Conservation (phyloP, 2,113 vertebrate species). For the Vimba vimba region DNA sequence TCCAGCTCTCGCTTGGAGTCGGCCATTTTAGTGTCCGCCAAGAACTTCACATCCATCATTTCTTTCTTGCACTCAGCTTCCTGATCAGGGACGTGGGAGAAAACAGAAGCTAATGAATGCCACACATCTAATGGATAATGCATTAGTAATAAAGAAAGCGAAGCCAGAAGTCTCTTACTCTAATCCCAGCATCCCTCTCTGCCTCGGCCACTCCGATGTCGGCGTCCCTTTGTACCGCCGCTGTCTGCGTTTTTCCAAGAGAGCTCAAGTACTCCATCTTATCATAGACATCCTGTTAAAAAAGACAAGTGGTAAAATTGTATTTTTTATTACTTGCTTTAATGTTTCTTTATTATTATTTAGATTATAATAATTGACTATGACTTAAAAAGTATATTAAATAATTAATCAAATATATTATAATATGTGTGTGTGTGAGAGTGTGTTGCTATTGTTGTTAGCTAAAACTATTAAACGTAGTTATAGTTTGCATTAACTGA, state of each 20-base stretch:
- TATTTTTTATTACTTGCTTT: not conserved
- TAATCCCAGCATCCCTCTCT: constrained; percentile 92
- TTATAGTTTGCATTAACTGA: not conserved
- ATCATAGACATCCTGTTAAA: constrained; percentile 90
- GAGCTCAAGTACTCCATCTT: constrained; percentile 96
- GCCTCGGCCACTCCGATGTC: constrained; percentile 95
- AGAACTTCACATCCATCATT: constrained; percentile 93
- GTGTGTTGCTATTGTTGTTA: not conserved
- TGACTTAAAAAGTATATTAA: not conserved
- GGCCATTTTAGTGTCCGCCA: constrained; percentile 92
- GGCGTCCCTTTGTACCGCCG: constrained; percentile 89
- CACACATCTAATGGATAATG: constrained; percentile 1
- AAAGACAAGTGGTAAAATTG: not conserved
- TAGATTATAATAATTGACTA: not conserved
- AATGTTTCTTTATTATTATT: not conserved
- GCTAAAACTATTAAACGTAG: not conserved
- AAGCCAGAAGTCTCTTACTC: constrained; percentile 71
- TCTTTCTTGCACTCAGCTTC: constrained; percentile 94
- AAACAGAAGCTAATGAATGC: constrained; percentile 5
- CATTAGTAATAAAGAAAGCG: not conserved
- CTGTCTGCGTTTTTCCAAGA: constrained; percentile 93
- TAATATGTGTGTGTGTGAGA: not conserved
- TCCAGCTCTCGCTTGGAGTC: constrained; percentile 92
- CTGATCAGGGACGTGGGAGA: constrained; percentile 65
- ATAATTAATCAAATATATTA: not conserved